phyloP scores from a whole-genome alignment of 2,888 invertebrate species.

The Troilus luridus region DNA sequence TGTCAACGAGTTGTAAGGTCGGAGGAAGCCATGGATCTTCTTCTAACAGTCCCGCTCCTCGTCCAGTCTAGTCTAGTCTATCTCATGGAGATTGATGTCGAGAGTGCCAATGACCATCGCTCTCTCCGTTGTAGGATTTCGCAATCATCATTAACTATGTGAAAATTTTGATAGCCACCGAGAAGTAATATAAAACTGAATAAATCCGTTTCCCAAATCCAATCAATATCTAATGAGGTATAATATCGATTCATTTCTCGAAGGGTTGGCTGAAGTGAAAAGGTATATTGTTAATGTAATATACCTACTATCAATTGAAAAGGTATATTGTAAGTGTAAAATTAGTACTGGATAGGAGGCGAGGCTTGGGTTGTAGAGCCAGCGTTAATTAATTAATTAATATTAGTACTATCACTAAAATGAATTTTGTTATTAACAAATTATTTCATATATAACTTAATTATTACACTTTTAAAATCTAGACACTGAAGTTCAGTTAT shows the following conservation, averaged over 20 bases:
- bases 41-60: background rate
- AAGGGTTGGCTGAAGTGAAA: too few species aligned
- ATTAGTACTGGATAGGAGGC: too few species aligned
- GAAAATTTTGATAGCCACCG: background rate
- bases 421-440: too few species aligned
- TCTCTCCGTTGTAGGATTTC: background rate
- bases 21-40: conserved; percentile 35
- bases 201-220: background rate
- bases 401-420: too few species aligned
- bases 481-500: too few species aligned
- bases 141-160: background rate
- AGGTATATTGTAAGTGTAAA: too few species aligned
- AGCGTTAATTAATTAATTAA: too few species aligned
- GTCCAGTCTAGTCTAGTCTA: background rate
- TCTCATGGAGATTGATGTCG: conserved; percentile 1
- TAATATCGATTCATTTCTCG: background rate
- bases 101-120: background rate
- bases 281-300: too few species aligned
- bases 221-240: background rate
- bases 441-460: too few species aligned
- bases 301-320: too few species aligned
- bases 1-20: conserved; percentile 34
- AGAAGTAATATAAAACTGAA: background rate
- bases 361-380: too few species aligned
- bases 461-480: too few species aligned